phyloP scores from a whole-genome alignment of 2,888 invertebrate species.

The Beris morrisii region DNA sequence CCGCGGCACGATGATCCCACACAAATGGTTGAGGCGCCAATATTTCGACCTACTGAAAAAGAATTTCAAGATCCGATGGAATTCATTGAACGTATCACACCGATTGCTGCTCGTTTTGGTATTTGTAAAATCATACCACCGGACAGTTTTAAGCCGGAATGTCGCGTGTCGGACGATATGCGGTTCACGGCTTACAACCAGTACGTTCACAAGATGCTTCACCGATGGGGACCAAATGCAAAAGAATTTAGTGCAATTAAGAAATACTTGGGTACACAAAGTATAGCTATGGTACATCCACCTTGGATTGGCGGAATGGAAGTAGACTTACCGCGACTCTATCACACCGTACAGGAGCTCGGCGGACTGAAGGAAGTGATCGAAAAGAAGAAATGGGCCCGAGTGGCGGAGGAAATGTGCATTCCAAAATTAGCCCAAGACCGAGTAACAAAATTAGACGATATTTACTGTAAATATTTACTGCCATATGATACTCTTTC shows the following conservation, averaged over 20 bases:
- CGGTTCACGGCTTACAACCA: conserved; percentile 87
- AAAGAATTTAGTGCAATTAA: conserved; percentile 83
- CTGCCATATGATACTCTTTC: conserved; percentile 86
- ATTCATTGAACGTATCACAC: conserved; percentile 78
- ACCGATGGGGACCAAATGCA: conserved; percentile 87
- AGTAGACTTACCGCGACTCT: conserved; percentile 82
- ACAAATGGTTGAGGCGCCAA: conserved; percentile 72
- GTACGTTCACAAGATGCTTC: conserved; percentile 83
- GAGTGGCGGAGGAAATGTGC: conserved; percentile 85
- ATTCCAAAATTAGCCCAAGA: conserved; percentile 79
- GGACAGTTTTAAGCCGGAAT: conserved; percentile 74
- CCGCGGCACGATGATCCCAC: conserved; percentile 58
- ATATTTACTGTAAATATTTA: conserved; percentile 87
- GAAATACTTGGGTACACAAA: conserved; percentile 76
- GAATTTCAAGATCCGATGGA: conserved; percentile 86
- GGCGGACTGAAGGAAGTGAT: conserved; percentile 87
- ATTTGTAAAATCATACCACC: conserved; percentile 89
- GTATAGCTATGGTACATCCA: conserved; percentile 70
- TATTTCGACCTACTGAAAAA: conserved; percentile 77
- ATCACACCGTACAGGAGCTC: conserved; percentile 79
- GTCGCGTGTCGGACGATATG: conserved; percentile 81
- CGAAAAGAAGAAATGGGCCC: conserved; percentile 85
- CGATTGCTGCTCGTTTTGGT: conserved; percentile 77
- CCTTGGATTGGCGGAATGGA: conserved; percentile 91
- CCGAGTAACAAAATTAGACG: conserved; percentile 79